Base-by-base conservation (phyloP, 1,140 invertebrate genomes). In the Sitophilus oryzae region DNA sequence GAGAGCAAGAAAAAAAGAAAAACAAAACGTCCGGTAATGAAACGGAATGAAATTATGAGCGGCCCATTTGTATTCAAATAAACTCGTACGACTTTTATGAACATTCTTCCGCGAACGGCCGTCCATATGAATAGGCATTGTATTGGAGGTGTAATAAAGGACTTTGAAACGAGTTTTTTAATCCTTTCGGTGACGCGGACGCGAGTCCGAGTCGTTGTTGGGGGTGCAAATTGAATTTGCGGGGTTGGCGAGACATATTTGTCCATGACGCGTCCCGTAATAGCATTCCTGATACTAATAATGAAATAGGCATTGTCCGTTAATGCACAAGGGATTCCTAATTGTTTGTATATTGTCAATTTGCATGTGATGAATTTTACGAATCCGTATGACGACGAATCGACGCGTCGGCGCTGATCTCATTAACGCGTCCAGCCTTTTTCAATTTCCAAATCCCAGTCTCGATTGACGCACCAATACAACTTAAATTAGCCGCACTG, bases 301-400 rank as follows among this genome's bases (percentile, higher is more conserved):
- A 67, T 65, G 63, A 63, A 65, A 66, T 63, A 63, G 60, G 60
- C 66, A 67, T 69, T 69, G 67, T 69, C 61, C 46, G 56, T 52
- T 58, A 55, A 58, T 58, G 56, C 56, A 61, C 62, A 59, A 63
- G 64, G 66, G 68, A 64, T 61, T 60, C 47, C 60, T 68, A 68
- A 70, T 70, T 70, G 66, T 70, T 70, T 70, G 66, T 68, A 64
- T 65, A 68, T 68, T 70, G 68, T 67, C 68, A 68, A 70, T 70
- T 68, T 69, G 62, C 66, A 69, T 69, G 48, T 66, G 64, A 69
- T 69, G 59, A 66, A 65, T 66, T 68, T 66, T 64, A 58, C 54
- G 63, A 53, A 54, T 47, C 47, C 44, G 56, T 35, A 54, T 40
- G 20, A 40, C 45, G 18, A 45, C 36, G 38, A 54, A 49, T 49